Conservation (phyloP, 2,888 invertebrate species). For the Petrolisthes cinctipes region DNA sequence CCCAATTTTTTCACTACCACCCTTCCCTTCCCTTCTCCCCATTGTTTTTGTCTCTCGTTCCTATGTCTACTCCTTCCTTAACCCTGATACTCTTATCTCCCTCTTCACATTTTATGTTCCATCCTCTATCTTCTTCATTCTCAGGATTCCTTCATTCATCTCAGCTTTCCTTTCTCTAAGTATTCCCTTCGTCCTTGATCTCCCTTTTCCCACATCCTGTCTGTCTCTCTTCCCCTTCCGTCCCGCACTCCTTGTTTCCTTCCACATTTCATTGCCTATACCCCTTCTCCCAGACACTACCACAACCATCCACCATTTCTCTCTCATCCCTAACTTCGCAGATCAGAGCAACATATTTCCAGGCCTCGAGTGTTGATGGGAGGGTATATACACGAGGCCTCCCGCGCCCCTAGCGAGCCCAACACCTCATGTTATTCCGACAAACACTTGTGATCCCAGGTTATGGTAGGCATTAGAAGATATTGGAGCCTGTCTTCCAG, state of each 20-base stretch:
- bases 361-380: slow-evolving; percentile 9
- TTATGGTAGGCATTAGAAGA: slow-evolving; percentile 41
- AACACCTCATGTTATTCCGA: slow-evolving; percentile 38
- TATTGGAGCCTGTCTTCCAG: slow-evolving; percentile 42
- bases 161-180: not conserved
- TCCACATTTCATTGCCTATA: not conserved
- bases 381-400: not conserved
- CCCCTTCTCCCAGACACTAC: not conserved
- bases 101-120: too few species aligned
- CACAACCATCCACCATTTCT: not conserved
- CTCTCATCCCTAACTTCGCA: slow-evolving; percentile 21
- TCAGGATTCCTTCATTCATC: not conserved
- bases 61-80: too few species aligned
- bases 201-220: not conserved
- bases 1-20: not conserved
- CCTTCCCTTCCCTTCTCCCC: not conserved
- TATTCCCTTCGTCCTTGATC: not conserved
- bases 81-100: too few species aligned
- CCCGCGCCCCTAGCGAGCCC: slow-evolving; percentile 14
- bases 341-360: slow-evolving; percentile 25
- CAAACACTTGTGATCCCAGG: slow-evolving; percentile 30
- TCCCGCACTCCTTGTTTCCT: not conserved
- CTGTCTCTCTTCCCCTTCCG: not conserved
- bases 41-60: too few species aligned
- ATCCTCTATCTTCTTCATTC: too few species aligned